These are phyloP conservation scores for Acrossocheilus wenchowensis DNA, from an alignment of 2,797 vertebrate species.

Conservation along the genomic window DNA sequence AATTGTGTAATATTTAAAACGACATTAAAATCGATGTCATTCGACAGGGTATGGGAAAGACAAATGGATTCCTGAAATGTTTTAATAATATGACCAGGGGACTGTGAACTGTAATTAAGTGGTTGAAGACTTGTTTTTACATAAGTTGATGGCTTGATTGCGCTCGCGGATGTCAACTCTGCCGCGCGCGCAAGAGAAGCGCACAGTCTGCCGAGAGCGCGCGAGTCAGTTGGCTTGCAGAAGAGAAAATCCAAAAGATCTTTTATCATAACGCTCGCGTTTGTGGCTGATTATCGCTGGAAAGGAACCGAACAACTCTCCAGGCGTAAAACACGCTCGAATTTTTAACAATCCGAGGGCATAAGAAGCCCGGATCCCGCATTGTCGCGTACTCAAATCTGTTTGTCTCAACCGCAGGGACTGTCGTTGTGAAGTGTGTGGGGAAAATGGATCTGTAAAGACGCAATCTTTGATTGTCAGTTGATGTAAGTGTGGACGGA, in stretches of 20 bases:
- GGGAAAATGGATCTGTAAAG: slow-evolving; percentile 34
- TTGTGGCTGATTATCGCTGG: slow-evolving; percentile 1
- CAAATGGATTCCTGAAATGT: background rate
- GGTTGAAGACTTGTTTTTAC: background rate
- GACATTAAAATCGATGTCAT: background rate
- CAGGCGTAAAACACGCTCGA: background rate
- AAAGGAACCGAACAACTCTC: background rate
- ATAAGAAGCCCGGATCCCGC: background rate
- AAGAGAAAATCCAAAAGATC: background rate
- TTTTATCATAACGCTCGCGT: slow-evolving; percentile 6
- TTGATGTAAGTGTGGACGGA: slow-evolving; percentile 12
- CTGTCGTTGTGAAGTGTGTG: slow-evolving; percentile 1
- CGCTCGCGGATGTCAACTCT: slow-evolving; percentile 2
- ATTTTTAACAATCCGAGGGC: background rate
- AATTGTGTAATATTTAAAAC: slow-evolving; percentile 1
- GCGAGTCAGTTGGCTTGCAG: slow-evolving; percentile 12
- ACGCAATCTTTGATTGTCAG: background rate
- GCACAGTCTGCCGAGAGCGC: slow-evolving; percentile 18
- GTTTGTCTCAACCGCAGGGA: background rate
- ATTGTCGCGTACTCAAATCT: background rate
- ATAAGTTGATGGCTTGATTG: slow-evolving; percentile 11
- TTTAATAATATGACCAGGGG: background rate
- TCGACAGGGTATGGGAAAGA: background rate
- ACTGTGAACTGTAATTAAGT: background rate
- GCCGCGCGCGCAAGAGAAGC: slow-evolving; percentile 12